Percentiles rank a stretch among this genome's conserved stretches.
Evolutionary conservation across 1,140 invertebrate species (phyloP).

Genomic region (Eriocheir sinensis): DNA sequence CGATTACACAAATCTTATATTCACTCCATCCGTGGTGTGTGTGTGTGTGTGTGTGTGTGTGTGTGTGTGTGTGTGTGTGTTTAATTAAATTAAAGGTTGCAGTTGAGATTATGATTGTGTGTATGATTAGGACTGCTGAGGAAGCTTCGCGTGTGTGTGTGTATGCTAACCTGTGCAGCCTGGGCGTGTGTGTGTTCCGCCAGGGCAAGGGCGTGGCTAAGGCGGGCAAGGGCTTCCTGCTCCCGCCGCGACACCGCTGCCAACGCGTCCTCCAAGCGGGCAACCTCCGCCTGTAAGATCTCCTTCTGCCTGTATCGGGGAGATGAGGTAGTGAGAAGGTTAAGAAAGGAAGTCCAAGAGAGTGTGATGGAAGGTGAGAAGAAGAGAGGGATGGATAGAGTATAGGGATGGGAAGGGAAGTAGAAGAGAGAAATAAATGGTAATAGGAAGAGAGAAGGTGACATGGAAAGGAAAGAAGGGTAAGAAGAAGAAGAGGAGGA

Average conservation of each 20-base stretch:
- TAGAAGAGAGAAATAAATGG: not conserved
- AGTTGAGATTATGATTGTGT: too few relatives aligned
- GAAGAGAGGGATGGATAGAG: too few relatives aligned
- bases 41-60: too few relatives aligned
- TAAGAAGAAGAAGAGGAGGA: not conserved
- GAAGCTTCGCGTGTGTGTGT: not conserved
- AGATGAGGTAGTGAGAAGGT: too few relatives aligned
- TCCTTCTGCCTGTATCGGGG: constrained; percentile 59
- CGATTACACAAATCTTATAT: too few relatives aligned
- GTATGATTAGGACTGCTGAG: too few relatives aligned
- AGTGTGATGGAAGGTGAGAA: not conserved
- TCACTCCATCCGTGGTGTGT: too few relatives aligned
- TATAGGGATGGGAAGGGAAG: not conserved
- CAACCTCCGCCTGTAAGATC: constrained; percentile 46
- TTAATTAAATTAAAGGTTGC: too few relatives aligned
- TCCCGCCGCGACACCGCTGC: constrained; percentile 49
- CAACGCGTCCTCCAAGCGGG: not conserved
- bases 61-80: too few relatives aligned
- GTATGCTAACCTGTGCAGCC: constrained; percentile 44
- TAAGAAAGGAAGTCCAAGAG: not conserved
- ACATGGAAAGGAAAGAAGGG: not conserved
- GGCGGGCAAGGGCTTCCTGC: constrained; percentile 49
- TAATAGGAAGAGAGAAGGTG: too few relatives aligned
- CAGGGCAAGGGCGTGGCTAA: constrained; percentile 56
- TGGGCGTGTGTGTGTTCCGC: constrained; percentile 66